Percentiles rank a stretch among this genome's conserved stretches.
phyloP scores from a whole-genome alignment of 2,113 vertebrate species.

The Piprites chloris region DNA sequence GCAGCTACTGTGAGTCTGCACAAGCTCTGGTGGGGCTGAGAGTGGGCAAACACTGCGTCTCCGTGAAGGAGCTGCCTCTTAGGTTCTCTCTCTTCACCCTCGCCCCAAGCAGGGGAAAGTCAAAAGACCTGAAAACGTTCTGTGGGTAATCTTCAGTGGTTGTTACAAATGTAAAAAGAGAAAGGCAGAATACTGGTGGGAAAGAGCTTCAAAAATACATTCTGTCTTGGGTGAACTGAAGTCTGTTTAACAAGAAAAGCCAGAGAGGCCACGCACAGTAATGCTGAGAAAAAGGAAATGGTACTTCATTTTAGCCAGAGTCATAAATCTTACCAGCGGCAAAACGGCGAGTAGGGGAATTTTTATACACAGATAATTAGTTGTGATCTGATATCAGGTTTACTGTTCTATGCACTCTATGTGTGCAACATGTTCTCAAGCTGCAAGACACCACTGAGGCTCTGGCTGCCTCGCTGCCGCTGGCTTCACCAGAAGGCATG shows the following conservation, averaged over 20 bases:
- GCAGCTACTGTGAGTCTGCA: accelerated
- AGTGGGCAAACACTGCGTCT: not conserved
- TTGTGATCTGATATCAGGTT: constrained; percentile 46
- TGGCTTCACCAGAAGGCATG: not conserved
- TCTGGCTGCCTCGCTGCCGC: not conserved
- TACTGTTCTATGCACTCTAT: constrained; percentile 19
- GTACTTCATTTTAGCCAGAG: constrained; percentile 64
- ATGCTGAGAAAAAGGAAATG: constrained; percentile 69
- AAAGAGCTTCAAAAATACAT: constrained; percentile 53
- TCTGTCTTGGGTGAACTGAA: constrained; percentile 45
- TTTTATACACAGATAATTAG: constrained; percentile 63
- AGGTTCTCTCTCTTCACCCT: constrained; percentile 49
- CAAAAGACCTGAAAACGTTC: not conserved
- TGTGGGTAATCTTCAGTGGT: constrained; percentile 24
- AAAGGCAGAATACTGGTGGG: constrained; percentile 38
- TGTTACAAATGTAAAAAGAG: constrained; percentile 9
- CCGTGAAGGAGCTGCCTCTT: constrained; percentile 4
- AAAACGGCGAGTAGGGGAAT: constrained; percentile 49
- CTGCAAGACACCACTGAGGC: accelerated
- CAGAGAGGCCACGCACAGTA: constrained; percentile 30
- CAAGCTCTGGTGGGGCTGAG: not conserved
- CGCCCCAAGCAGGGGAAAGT: constrained; percentile 25
- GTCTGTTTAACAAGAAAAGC: constrained; percentile 59
- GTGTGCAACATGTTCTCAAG: not conserved
- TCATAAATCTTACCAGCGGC: constrained; percentile 63